Evolutionary conservation across 2,113 vertebrate genomes (phyloP).

Genomic region (Cyphomyrus plagiostoma): DNA sequence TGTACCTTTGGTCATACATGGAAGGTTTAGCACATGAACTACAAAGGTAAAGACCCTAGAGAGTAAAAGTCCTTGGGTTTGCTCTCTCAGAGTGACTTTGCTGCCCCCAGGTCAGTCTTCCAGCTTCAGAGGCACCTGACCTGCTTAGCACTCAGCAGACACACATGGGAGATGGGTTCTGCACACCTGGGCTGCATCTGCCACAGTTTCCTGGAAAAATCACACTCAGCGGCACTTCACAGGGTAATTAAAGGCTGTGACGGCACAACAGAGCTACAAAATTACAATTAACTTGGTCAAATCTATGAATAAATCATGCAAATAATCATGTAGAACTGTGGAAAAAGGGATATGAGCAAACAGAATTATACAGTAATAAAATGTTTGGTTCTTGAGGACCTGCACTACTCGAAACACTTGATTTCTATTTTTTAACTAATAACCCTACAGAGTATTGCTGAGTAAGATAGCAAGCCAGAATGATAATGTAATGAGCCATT

Average conservation of each 20-base stretch:
- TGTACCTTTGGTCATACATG: not conserved
- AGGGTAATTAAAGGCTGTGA: not conserved
- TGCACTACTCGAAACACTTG: not conserved
- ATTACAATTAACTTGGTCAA: not conserved
- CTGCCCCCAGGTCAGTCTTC: not conserved
- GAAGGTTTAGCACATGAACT: not conserved
- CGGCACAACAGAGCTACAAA: not conserved
- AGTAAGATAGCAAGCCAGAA: not conserved
- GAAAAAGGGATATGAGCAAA: not conserved
- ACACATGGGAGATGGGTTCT: not conserved
- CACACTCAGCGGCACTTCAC: not conserved
- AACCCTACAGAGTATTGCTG: not conserved
- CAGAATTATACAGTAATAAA: not conserved
- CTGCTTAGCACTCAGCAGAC: not conserved
- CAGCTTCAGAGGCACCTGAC: not conserved
- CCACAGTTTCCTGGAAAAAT: not conserved
- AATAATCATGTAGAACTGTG: not conserved
- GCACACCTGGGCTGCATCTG: not conserved
- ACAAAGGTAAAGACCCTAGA: not conserved
- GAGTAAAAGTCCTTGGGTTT: not conserved
- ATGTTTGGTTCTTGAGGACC: not conserved
- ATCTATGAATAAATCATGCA: not conserved
- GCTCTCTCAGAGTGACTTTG: not conserved
- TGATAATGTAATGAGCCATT: not conserved
- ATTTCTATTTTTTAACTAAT: not conserved